Conservation (phyloP, 2,113 vertebrate genomes). For the Columba livia region DNA sequence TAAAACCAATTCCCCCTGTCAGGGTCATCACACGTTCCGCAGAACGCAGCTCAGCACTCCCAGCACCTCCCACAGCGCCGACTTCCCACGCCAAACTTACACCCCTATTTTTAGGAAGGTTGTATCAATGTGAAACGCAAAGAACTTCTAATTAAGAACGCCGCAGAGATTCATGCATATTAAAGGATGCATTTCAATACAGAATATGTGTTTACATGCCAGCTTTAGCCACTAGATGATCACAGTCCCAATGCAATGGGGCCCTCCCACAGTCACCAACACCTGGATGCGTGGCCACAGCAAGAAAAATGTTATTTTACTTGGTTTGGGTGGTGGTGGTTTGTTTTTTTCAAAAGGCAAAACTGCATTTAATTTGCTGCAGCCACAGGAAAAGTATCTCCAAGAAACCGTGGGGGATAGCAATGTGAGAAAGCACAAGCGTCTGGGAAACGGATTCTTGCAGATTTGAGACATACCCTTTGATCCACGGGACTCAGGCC, state of each 20-base stretch:
- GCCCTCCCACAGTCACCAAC: not conserved
- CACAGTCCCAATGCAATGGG: not conserved
- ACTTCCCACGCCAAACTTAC: not conserved
- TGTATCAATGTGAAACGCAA: not conserved
- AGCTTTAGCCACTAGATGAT: not conserved
- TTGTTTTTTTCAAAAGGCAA: not conserved
- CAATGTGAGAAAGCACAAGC: not conserved
- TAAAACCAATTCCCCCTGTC: not conserved
- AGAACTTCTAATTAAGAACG: not conserved
- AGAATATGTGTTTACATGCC: not conserved
- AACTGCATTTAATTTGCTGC: not conserved
- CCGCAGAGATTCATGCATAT: not conserved
- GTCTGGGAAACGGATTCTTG: not conserved
- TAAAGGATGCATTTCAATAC: not conserved
- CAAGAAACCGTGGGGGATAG: not conserved
- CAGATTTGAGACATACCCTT: constrained; percentile 79
- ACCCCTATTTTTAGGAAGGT: not conserved
- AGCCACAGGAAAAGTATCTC: not conserved
- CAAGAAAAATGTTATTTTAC: not conserved
- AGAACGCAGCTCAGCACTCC: not conserved
- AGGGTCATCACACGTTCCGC: not conserved
- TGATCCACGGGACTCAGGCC: constrained; percentile 89
- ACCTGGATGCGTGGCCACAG: not conserved
- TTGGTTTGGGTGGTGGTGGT: not conserved
- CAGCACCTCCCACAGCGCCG: not conserved